Conservation (phyloP, 2,113 vertebrate genomes). For the Promerops cafer region DNA sequence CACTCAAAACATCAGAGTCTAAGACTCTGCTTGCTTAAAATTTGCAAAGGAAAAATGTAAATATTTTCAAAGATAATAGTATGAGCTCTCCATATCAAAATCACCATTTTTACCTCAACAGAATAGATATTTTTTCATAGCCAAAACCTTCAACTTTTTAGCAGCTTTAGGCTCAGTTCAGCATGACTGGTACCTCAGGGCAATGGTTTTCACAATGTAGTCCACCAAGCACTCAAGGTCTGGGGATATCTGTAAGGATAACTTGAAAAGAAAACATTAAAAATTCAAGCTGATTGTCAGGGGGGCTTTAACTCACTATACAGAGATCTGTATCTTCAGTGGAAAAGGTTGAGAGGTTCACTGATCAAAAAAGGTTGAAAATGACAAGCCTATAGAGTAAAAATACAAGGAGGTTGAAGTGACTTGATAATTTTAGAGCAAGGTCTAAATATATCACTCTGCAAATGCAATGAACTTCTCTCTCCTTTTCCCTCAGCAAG, state of each 20-base stretch:
- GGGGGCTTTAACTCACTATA: neutral
- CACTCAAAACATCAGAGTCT: neutral
- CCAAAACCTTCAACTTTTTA: neutral
- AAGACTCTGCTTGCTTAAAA: neutral
- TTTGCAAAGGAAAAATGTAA: neutral
- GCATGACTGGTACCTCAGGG: neutral
- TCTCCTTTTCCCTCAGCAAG: neutral
- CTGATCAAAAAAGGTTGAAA: conserved; percentile 2
- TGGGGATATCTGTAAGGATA: neutral
- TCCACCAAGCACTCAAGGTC: neutral
- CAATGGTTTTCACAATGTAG: neutral
- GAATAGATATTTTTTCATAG: neutral
- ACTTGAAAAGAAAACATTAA: conserved; percentile 11
- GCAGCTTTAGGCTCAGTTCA: neutral
- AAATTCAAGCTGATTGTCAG: conserved; percentile 17
- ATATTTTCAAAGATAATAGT: neutral
- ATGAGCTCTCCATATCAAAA: neutral
- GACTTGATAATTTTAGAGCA: neutral
- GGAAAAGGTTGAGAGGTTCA: neutral
- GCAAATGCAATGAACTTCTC: neutral
- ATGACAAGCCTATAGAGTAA: neutral
- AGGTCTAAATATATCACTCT: neutral
- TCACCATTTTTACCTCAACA: neutral
- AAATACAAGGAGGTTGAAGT: neutral
- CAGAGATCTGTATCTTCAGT: neutral